Base-by-base conservation (phyloP, 2,113 vertebrate species). In the Rhinolophus ferrumequinum region DNA sequence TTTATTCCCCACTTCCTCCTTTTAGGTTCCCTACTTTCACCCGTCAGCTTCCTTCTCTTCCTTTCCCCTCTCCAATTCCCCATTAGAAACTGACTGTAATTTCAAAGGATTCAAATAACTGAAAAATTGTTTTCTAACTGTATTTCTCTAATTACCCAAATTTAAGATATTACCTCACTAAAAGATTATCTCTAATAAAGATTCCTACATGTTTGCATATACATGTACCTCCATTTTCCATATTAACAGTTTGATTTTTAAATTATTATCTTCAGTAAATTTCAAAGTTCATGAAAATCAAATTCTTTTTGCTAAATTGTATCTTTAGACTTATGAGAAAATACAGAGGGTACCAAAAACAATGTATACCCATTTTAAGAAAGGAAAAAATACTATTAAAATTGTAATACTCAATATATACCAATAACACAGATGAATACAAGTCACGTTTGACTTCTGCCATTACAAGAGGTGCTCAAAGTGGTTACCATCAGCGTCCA, bases 111-210 rank as follows among this genome's bases (percentile, higher is more conserved):
- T 88, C 24, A 50, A 54, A 60, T 67, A 88, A 75, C 50, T 56
- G 70, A 64, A 60, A 72, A 84, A 64, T 3, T 16, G 14, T 41
- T 67, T 92, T 30, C 56, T 33, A 86, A 41, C 70, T 86, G 69
- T 62, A 62, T 85, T 95, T 83, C 44, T 82, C 90, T 84, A 13
- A 28, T 75, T 81, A 69, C 50, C n/a, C 52, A 60, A 54, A 44
- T 52, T 9, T 56, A 93, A 79, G 13, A 18, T 70, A 15, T 86
- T 64, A 47, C 47, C 81, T 95, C 44, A 33, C 58, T n/a, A 64
- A 62, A 5, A 76, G 52, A 76, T 92, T 56, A 75, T 44, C 89
- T 92, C 44, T 85, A 77, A 80, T 26, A 70, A 88, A 93, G 91
- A 88, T n/a, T 41, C 28, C 56, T 75, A n/a, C 19, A 16, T 54